Conservation (phyloP, 2,888 invertebrate genomes). For the Smittia aterrima region DNA sequence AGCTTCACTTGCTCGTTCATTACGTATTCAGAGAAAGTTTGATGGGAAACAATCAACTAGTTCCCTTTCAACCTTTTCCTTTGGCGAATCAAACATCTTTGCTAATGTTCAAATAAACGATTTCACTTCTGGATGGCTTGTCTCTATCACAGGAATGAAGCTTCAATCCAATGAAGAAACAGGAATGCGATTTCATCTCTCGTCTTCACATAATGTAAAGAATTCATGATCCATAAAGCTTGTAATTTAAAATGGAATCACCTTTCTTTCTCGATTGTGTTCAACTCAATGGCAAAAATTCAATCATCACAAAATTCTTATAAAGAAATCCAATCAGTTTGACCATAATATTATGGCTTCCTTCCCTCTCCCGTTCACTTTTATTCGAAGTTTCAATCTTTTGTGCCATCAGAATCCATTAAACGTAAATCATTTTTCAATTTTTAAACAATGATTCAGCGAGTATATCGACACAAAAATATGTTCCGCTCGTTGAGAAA, state of each 20-base stretch:
- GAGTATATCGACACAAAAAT: neutral
- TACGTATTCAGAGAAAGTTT: no score
- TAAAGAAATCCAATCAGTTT: conserved; percentile 11
- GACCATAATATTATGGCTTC: conserved; percentile 15
- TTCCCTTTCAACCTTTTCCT: no score
- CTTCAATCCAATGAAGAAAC: no score
- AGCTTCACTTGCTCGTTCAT: no score
- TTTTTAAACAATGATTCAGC: neutral
- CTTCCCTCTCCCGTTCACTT: neutral
- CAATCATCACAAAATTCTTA: conserved; percentile 10
- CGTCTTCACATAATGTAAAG: neutral
- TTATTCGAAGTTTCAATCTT: neutral
- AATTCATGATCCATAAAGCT: conserved; percentile 28
- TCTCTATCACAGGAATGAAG: neutral
- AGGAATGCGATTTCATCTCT: neutral
- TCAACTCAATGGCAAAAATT: neutral
- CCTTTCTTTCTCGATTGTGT: neutral
- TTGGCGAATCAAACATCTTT: neutral
- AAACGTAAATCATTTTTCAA: conserved; percentile 9
- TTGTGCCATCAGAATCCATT: neutral
- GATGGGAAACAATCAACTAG: no score
- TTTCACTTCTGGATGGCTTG: neutral
- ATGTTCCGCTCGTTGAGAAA: no score
- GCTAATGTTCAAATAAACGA: neutral
- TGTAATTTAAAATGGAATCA: conserved; percentile 32